A percentile compares a stretch with the other conserved stretches of the same genome.
phyloP scores from a whole-genome alignment of 2,797 vertebrate genomes.

The Nyctibius grandis region DNA sequence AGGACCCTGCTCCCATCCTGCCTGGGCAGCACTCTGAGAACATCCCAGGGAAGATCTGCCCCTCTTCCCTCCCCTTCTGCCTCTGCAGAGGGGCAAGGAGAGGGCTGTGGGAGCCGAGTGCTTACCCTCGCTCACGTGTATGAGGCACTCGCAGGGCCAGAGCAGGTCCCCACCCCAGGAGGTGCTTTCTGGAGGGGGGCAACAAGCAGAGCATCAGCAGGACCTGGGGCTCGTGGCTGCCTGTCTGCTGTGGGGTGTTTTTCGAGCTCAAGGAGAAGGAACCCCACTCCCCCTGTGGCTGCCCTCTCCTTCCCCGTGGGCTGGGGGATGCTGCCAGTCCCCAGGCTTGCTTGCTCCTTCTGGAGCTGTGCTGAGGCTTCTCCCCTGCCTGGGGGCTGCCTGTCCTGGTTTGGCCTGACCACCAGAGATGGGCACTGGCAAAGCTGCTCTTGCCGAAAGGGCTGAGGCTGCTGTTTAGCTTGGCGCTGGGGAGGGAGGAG shows the following conservation, averaged over 20 bases:
- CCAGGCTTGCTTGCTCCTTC: not conserved
- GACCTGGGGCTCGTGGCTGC: not conserved
- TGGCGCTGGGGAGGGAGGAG: constrained; percentile 57
- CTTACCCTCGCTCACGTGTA: not conserved
- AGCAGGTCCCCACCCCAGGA: not conserved
- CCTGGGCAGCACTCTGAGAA: not conserved
- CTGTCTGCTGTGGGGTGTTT: not conserved
- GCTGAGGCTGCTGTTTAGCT: constrained; percentile 59
- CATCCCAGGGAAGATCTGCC: not conserved
- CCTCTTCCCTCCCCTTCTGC: not conserved
- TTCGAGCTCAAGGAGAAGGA: not conserved
- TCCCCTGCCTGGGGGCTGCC: not conserved
- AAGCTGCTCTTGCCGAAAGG: not conserved
- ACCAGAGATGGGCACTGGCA: not conserved
- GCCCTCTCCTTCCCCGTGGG: not conserved
- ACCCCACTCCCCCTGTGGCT: not conserved
- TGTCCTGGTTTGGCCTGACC: not conserved
- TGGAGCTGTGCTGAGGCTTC: not conserved
- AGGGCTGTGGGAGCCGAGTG: not conserved
- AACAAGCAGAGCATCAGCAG: not conserved
- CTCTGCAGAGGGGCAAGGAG: not conserved
- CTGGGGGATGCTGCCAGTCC: not conserved
- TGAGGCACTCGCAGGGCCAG: not conserved
- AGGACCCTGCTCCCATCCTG: not conserved
- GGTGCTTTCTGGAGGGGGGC: not conserved